Base-by-base conservation (phyloP, 2,888 invertebrate species). In the Agrilus cyanescens region DNA sequence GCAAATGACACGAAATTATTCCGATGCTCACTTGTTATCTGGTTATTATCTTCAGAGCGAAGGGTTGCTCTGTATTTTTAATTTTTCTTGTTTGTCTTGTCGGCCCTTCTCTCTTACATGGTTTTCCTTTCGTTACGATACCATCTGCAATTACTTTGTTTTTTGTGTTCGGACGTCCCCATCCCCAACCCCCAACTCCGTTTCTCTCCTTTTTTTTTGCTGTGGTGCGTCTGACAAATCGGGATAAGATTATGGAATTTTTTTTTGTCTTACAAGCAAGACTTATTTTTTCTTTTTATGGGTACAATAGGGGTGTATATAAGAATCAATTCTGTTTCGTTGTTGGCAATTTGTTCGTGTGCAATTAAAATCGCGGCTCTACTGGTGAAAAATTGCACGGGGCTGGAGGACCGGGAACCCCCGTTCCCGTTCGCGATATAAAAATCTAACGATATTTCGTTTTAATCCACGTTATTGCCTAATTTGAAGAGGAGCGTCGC, bases 401-500 rank as follows among this genome's bases (percentile, higher is more conserved):
- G 32, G 12, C 32, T 14, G 18, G 31, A 16, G 12, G 16, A 4
- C 15, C 18, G 15, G n/a, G 29, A 15, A 31, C 29, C 31, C 31
- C 13, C 10, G 20, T 7, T 7, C 20, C 20, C 20, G 20, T 20
- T 20, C 20, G 20, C 20, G 25, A 25, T 25, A 25, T 25, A 25
- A 25, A 25, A 25, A 25, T 25, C 25, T 25, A 25, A 25, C 25
- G 25, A 25, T 25, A 25, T 25, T 25, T 43, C 47, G 43, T 49
- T 50, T 53, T 65, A 64, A 66, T 65, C 64, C 63, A 58, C 55
- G 63, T 66, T 65, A 66, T 66, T 63, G 65, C 66, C 65, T 65
- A 66, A 67, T 67, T 67, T 65, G 64, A 65, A 66, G 66, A 61
- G 62, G 56, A 56, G 50, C 48, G 25, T 37, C 38, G 41, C 37